phyloP scores from a whole-genome alignment of 2,888 invertebrate genomes.

The Trissoscelio sp. region DNA sequence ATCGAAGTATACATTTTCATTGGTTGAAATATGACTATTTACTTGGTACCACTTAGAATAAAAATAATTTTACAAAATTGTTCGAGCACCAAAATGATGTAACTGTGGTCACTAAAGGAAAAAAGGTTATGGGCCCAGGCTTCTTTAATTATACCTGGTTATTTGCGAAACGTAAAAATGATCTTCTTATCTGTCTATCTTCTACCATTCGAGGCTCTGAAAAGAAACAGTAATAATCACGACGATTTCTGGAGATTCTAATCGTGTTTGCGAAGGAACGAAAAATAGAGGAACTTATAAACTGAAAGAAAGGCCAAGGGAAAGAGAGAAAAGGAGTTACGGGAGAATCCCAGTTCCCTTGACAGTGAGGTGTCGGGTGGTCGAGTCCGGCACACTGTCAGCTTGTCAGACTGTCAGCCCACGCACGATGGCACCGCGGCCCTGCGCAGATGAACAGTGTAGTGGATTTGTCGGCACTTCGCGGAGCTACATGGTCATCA shows the following conservation, averaged over 20 bases:
- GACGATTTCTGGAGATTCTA: constrained; percentile 16
- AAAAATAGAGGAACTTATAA: constrained; percentile 9
- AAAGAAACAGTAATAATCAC: background rate
- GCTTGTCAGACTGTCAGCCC: constrained; percentile 82
- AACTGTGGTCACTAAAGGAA: too few relatives aligned
- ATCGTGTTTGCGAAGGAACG: background rate
- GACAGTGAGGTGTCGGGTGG: constrained; percentile 83
- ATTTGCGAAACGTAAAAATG: too few relatives aligned
- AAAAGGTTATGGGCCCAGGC: too few relatives aligned
- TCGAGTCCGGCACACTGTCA: constrained; percentile 80
- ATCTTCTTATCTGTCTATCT: background rate
- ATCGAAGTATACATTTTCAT: too few relatives aligned
- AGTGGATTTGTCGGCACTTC: constrained; percentile 59
- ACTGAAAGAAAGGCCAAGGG: constrained; percentile 24
- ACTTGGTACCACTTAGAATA: too few relatives aligned
- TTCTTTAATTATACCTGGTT: too few relatives aligned
- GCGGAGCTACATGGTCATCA: constrained; percentile 48
- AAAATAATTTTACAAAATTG: too few relatives aligned
- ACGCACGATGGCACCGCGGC: constrained; percentile 80
- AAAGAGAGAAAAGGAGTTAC: constrained; percentile 75
- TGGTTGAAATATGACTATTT: too few relatives aligned
- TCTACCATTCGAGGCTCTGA: background rate
- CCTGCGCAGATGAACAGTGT: constrained; percentile 44
- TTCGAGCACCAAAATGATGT: too few relatives aligned
- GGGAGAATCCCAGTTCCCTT: constrained; percentile 77